Conservation (phyloP, 2,113 vertebrate genomes). For the Myotis yumanensis region DNA sequence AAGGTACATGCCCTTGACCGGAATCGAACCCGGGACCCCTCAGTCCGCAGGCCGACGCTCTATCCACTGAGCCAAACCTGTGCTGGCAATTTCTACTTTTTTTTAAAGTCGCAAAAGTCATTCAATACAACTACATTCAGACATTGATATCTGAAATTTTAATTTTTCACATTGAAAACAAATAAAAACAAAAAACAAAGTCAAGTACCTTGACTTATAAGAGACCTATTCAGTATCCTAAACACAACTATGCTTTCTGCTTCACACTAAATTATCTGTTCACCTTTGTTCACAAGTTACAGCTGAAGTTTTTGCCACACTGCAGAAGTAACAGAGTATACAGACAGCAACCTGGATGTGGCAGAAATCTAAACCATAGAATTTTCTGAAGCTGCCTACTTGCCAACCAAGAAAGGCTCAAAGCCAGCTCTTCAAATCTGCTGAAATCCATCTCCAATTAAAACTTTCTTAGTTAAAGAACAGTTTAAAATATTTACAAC, state of each 20-base stretch:
- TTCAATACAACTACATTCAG: not conserved
- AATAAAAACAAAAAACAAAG: not conserved
- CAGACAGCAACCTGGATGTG: not conserved
- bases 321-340: not conserved
- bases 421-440: not conserved
- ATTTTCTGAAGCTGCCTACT: not conserved
- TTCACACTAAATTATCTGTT: not conserved
- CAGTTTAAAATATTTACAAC: not conserved
- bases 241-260: not conserved
- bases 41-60: no score
- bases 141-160: not conserved
- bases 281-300: not conserved
- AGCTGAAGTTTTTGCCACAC: not conserved
- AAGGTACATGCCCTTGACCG: no score
- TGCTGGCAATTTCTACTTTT: not conserved
- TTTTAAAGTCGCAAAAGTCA: not conserved
- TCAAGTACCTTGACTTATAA: not conserved
- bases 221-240: not conserved
- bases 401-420: not conserved
- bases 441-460: not conserved
- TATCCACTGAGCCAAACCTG: no score
- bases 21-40: no score
- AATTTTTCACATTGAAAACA: not conserved
- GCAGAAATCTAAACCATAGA: not conserved
- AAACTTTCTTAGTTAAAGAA: not conserved